Evolutionary conservation across 35 echinoderm and acorn worm genomes (phyloP), one percentile per base, ranked within the genome.

Genomic region (Acanthaster planci): DNA sequence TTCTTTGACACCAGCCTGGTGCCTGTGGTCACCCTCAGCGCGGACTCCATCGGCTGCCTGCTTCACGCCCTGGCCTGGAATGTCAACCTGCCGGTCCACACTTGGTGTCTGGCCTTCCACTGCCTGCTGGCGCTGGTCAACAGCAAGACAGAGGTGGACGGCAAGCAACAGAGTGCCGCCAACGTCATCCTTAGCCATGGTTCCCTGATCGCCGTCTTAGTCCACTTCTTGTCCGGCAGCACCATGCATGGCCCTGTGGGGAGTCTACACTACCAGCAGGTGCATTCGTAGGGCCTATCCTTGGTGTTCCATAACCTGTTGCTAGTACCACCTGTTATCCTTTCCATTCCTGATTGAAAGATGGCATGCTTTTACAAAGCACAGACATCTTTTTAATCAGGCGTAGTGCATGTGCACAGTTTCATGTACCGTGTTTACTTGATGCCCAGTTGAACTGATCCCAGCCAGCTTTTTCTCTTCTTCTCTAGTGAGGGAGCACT

Each of bases 101-200:
- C 85, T 7, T 99, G 96, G 92, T 99, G 91, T 78, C 64, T 94
- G 26, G 83, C 92, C 0, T 98, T 98, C 86, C 90, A 93, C 35
- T 58, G 81, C 4, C 86, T 98, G 47, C 84, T 89, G 12, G 85
- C 85, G 5, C 79, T 94, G 39, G 81, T 90, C 7, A 98, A 98
- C 72, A 89, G 81, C 27, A 88, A 79, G 38, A 39, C 30, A 18
- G 51, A 89, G 26, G 83, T 50, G 8, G 76, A 40, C 26, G 87
- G 87, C 12, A 68, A 40, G 27, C 39, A 39, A 16, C 50, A 76
- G 27, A 92, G 90, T 14, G 80, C 85, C 18, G 92, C 95, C 23
- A 83, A 93, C 76, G 53, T 76, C 21, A 93, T 98, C 35, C 68
- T 94, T 7, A 86, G 79, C 37, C 91, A 98, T 52, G 67, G 78